Evolutionary conservation across 2,113 vertebrate species (phyloP), one percentile per base, ranked within the genome.

Genomic region (Marmota flaviventris): DNA sequence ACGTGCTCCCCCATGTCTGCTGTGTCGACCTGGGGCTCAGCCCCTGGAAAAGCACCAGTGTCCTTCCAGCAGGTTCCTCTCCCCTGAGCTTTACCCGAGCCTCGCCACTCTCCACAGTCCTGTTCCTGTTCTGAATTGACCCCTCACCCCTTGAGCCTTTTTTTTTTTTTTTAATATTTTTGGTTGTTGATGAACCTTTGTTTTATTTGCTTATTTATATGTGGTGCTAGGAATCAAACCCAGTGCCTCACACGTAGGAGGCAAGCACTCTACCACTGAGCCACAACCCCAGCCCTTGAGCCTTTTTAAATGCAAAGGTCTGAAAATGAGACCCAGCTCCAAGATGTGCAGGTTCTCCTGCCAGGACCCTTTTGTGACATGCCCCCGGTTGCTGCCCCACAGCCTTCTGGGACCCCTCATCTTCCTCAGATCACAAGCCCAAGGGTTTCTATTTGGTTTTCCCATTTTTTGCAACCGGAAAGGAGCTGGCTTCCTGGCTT

Each of bases 1-100:
- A 8, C 12, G 5, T 1, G 16, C 17, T 22, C 27, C 29, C 29
- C 5, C 1, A 48, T 8, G 0, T 70, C 58, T n/a, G n/a, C 32
- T 12, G 51, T 18, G 32, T 34, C 6, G 69, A 56, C 5, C 45
- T 5, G 37, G 48, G 25, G 48, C 29, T 25, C 84, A 12, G 42
- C 14, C 18, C 13, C 32, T 1, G 18, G 51, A n/a, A 42, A 1
- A 53, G 16, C 25, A 4, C 45, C 25, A 10, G 16, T 16, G 8
- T 69, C 34, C 63, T 42, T 8, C 42, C 12, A 0, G 39, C 39
- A 65, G 45, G 8, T 2, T 48, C 69, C 27, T 76, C 70, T 29
- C 84, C 18, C 25, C 22, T 45, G n/a, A 58, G 56, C 90, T 79
- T 81, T 0, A 9, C n/a, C 42, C n/a, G 10, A 8, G 25, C 18